Base-by-base conservation (phyloP, 2,797 vertebrate species). In the Euthynnus affinis region DNA sequence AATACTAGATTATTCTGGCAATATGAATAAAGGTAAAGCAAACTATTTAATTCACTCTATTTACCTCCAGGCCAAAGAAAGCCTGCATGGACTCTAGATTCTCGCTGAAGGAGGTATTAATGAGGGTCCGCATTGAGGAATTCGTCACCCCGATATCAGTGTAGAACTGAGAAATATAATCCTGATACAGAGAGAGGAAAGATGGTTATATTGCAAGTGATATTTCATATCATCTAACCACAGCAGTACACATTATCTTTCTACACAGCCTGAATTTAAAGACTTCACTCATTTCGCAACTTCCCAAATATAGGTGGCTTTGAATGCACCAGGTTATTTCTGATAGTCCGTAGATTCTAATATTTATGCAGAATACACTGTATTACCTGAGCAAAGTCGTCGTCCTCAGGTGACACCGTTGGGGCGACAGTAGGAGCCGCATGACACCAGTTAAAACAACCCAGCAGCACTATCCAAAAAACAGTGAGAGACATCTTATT, bases 51-150 rank as follows among this genome's bases (percentile, higher is more conserved):
- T 69, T 68, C 10, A 15, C 14, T 61, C 18, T 40, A 22, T 27
- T 62, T 87, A 91, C 91, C n/a, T 92, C 88, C 37, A 98, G 87
- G 63, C 90, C 93, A 82, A 96, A 97, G 91, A 96, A 97, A 2
- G 65, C 89, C 77, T 97, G 95, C 97, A 97, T 96, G 65, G 90
- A 18, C 89, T 94, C 85, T 37, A 97, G 88, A 57, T 89, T 94
- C 6, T 90, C 79, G 44, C 62, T 89, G 62, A 96, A 80, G 40
- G 58, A 80, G 17, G 2, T 18, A 0, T 0, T 67, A 2, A 4
- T 5, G 13, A 87, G 18, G 12, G 34, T 66, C 48, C 2, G 22
- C 17, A 32, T 0, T 37, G 89, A 5, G 7, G 37, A 9, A 56
- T 92, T 93, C 32, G 22, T 75, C 23, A 77, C 17, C 32, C 48